Conservation (phyloP, 2,888 invertebrate species). For the Clanis bilineata region DNA sequence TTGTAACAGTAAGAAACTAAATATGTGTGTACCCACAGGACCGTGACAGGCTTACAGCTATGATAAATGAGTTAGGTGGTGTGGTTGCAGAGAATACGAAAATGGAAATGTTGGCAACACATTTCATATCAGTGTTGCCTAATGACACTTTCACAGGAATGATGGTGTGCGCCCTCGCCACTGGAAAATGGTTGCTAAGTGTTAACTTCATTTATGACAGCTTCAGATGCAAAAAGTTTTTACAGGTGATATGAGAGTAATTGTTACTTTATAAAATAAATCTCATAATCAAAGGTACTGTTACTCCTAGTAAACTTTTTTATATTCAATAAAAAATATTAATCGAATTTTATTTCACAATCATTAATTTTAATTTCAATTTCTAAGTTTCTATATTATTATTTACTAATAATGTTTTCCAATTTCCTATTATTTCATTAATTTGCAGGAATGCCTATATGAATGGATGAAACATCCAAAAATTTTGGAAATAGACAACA, state of each 20-base stretch:
- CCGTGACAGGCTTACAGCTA: conserved; percentile 64
- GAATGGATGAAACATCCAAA: conserved; percentile 77
- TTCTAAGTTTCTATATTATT: too few relatives aligned
- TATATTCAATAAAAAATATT: too few relatives aligned
- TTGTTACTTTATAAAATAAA: too few relatives aligned
- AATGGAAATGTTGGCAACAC: conserved; percentile 77
- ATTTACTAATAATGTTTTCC: too few relatives aligned
- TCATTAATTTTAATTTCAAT: too few relatives aligned
- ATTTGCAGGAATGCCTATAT: conserved; percentile 66
- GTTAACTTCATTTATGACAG: conserved; percentile 72
- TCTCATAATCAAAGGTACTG: too few relatives aligned
- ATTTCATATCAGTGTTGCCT: conserved; percentile 69
- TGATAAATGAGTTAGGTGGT: conserved; percentile 72
- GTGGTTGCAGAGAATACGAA: conserved; percentile 76
- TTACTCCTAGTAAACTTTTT: too few relatives aligned
- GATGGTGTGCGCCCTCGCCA: conserved; percentile 76
- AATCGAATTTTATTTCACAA: too few relatives aligned
- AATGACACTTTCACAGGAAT: conserved; percentile 72
- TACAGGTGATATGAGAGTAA: too few relatives aligned
- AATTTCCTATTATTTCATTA: too few relatives aligned
- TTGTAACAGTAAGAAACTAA: too few relatives aligned
- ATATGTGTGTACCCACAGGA: conserved; percentile 44
- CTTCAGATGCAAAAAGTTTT: conserved; percentile 70
- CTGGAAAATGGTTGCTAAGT: conserved; percentile 73
- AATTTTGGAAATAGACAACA: conserved; percentile 69